phyloP scores from a whole-genome alignment of 1,140 invertebrate species.

The Drosophila arizonae region DNA sequence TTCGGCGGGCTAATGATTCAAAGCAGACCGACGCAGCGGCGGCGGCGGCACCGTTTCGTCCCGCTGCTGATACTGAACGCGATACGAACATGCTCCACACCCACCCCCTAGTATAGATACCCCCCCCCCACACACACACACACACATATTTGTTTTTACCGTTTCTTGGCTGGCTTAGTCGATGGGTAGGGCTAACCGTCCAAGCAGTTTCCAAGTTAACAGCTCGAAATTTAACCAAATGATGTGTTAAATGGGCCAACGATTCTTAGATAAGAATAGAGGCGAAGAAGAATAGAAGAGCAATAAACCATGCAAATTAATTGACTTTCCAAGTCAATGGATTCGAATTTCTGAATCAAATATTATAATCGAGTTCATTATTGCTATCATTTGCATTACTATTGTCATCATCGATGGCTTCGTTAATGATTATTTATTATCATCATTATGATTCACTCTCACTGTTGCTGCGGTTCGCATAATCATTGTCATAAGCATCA shows the following conservation, averaged over 20 bases:
- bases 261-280: conserved; percentile 13
- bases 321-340: not conserved
- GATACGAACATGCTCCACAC: conserved; percentile 14
- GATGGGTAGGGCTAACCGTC: conserved; percentile 18
- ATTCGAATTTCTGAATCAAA: not conserved
- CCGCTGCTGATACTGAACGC: conserved; percentile 9
- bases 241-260: not conserved
- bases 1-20: conserved; percentile 55
- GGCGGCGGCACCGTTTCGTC: conserved; percentile 3
- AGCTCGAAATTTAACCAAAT: conserved; percentile 4
- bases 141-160: conserved; percentile 9
- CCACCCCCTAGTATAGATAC: not conserved
- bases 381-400: not conserved
- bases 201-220: not conserved
- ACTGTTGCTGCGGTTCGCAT: too few relatives aligned
- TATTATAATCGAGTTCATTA: not conserved
- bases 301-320: conserved; percentile 2
- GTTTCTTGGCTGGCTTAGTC: conserved; percentile 6
- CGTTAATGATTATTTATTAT: too few relatives aligned
- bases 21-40: conserved; percentile 47
- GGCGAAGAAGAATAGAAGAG: too few relatives aligned
- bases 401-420: not conserved
- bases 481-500: too few relatives aligned
- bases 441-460: too few relatives aligned
- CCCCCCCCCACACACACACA: not conserved